These are phyloP conservation scores for Spilarctia lutea DNA, from an alignment of 2,888 invertebrate species.

Conservation along the genomic window DNA sequence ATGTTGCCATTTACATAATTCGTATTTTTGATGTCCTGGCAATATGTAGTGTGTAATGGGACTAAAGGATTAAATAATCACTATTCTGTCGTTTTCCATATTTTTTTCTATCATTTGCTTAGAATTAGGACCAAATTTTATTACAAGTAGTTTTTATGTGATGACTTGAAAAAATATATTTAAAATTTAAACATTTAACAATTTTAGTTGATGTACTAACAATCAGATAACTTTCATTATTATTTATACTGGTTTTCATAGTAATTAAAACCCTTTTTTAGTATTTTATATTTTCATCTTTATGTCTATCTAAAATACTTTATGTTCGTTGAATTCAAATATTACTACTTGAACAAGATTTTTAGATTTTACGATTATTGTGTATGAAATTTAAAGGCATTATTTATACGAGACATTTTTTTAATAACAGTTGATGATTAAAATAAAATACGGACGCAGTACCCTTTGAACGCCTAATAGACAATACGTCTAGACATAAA, in stretches of 20 bases:
- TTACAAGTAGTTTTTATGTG: too few species aligned
- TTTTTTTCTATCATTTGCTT: not conserved
- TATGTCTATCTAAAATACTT: not conserved
- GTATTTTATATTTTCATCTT: too few species aligned
- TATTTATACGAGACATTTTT: not conserved
- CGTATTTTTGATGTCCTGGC: too few species aligned
- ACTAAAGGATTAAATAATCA: not conserved
- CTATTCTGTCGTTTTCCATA: not conserved
- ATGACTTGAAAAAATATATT: too few species aligned
- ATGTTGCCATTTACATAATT: too few species aligned
- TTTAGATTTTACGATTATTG: not conserved
- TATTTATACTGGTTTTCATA: too few species aligned
- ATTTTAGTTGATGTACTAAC: too few species aligned
- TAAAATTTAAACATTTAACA: too few species aligned
- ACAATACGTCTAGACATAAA: slow-evolving; percentile 25
- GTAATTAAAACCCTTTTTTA: too few species aligned
- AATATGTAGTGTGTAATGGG: not conserved
- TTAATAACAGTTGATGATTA: not conserved
- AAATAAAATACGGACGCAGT: not conserved
- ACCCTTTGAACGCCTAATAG: not conserved
- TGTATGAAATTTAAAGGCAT: not conserved
- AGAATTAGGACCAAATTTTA: not conserved
- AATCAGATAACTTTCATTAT: too few species aligned
- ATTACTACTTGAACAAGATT: too few species aligned
- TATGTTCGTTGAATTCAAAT: not conserved